Evolutionary conservation across 2,797 vertebrate species (phyloP), one percentile per base, ranked within the genome.

Genomic region (Phalloptychus januarius): DNA sequence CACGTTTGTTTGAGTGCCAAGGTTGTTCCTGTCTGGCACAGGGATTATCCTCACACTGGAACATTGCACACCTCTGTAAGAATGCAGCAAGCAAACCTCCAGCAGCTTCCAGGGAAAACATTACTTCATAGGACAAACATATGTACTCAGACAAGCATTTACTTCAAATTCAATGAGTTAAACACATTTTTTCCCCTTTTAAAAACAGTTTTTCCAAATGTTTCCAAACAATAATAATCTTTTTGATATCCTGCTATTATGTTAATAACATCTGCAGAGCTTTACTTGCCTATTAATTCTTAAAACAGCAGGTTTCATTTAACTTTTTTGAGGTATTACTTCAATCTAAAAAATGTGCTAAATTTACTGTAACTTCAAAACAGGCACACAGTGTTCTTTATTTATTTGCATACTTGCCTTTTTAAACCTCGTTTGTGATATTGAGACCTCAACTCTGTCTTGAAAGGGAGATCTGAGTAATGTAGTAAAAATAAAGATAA

Each of bases 11-110:
- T 71, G 75, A 81, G 77, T 85, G 81, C 78, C 87, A 86, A 81
- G 83, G 75, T 83, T 91, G 87, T 90, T 88, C 87, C 74, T 70
- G 89, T 91, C 88, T 89, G 85, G 79, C 52, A 69, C 50, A 56
- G 79, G 86, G 90, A 90, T 94, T 91, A 93, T 91, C 87, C 87
- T 87, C 72, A 61, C 75, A 70, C 78, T 45, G 81, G 88, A 86
- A 93, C 87, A 84, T 73, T 81, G 84, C 61, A 85, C 87, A 71
- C 77, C 10, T 36, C 76, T 87, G 85, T 81, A 87, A 85, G 81
- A 91, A 81, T 61, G 83, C 77, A 36, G 74, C 45, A 33, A n/a
- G 40, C 83, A 82, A 78, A 82, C 74, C 72, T 67, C 74, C 45
- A 50, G 50, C 3, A 0, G n/a, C 61, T 23, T 40, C 87, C 80